phyloP scores from a whole-genome alignment of 1,140 invertebrate genomes.

The Plectrocnemia conspersa region DNA sequence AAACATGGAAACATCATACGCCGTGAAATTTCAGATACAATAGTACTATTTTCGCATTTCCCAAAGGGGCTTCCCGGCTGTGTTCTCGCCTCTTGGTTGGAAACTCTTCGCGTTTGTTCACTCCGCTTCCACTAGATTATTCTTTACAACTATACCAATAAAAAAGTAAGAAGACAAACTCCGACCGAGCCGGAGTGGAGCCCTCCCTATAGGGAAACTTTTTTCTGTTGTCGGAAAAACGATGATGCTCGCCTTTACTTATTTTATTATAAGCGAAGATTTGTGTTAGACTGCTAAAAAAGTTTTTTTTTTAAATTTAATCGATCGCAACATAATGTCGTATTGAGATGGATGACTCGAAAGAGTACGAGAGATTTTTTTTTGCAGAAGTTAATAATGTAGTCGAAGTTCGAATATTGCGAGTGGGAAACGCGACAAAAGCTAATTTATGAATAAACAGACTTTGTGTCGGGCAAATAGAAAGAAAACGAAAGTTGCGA shows the following conservation, averaged over 20 bases:
- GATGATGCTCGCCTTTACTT: slow-evolving; percentile 14
- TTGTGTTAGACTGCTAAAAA: too few species aligned
- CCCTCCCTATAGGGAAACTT: slow-evolving; percentile 8
- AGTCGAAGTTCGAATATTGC: background rate
- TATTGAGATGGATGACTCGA: too few species aligned
- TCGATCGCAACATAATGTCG: too few species aligned
- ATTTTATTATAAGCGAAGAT: slow-evolving; percentile 21
- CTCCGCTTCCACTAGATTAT: slow-evolving; percentile 27
- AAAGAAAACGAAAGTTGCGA: slow-evolving; percentile 13
- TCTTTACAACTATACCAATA: slow-evolving; percentile 31
- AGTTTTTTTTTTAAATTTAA: too few species aligned
- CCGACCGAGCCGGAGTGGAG: background rate
- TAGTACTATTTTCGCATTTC: slow-evolving; percentile 11
- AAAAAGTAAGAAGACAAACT: slow-evolving; percentile 27
- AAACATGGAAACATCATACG: slow-evolving; percentile 17
- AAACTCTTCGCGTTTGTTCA: slow-evolving; percentile 12
- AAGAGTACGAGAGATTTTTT: too few species aligned
- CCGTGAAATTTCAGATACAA: slow-evolving; percentile 8
- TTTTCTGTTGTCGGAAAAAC: background rate
- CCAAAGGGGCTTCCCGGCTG: slow-evolving; percentile 7
- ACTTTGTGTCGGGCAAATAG: background rate
- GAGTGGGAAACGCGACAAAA: background rate
- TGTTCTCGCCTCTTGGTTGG: background rate
- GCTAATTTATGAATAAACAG: slow-evolving; percentile 17
- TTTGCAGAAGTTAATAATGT: too few species aligned